These are phyloP conservation scores for Apamea crenata DNA, from an alignment of 2,888 invertebrate genomes.

Conservation along the genomic window DNA sequence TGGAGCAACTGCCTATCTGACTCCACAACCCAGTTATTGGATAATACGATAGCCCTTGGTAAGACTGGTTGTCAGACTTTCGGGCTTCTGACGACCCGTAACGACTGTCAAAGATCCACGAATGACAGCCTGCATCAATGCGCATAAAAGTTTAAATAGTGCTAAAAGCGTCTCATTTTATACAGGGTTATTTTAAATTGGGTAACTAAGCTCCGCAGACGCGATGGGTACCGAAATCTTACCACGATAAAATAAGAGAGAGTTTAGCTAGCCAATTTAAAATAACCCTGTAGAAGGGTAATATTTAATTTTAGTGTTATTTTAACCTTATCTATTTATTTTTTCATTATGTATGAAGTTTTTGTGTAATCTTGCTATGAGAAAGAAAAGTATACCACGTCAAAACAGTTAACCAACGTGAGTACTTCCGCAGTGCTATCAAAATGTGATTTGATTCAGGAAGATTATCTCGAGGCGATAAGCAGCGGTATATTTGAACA, in stretches of 20 bases:
- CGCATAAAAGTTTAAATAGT: background rate
- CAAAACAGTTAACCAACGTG: background rate
- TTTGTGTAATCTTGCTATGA: background rate
- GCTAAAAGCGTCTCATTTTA: background rate
- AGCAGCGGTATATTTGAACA: slow-evolving; percentile 5
- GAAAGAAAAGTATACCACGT: background rate
- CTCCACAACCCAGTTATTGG: no score
- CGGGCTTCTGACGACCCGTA: no score
- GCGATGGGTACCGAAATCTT: no score
- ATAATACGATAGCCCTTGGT: no score
- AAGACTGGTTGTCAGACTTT: no score
- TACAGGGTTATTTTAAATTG: no score
- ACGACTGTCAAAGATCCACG: no score
- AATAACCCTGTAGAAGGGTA: background rate
- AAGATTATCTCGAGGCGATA: slow-evolving; percentile 37
- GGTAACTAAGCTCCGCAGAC: no score
- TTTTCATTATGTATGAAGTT: background rate
- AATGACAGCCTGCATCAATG: no score
- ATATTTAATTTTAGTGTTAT: background rate
- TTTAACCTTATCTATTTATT: background rate
- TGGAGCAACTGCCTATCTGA: no score
- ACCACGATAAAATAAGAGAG: no score
- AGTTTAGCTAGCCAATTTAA: no score
- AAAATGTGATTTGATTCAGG: slow-evolving; percentile 9
- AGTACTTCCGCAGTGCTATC: slow-evolving; percentile 4